Evolutionary conservation across 2,797 vertebrate species (phyloP).

Genomic region (Tinamus major): DNA sequence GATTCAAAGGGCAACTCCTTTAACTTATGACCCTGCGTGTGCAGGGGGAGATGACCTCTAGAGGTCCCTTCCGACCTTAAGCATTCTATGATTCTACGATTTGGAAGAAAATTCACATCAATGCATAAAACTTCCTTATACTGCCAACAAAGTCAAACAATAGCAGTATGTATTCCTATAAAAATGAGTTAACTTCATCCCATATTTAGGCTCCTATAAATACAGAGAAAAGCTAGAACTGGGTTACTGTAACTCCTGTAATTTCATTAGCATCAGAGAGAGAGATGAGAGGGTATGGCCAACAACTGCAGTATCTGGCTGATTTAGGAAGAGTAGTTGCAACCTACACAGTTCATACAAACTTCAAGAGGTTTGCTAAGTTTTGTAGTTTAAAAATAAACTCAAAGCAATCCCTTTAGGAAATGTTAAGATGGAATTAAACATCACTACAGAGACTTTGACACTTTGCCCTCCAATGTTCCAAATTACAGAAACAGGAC

Average conservation of each 20-base stretch:
- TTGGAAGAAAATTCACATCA: background rate
- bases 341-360: background rate
- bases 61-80: too few relatives aligned
- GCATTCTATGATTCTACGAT: too few relatives aligned
- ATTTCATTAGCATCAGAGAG: background rate
- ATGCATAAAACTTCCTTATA: background rate
- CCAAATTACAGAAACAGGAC: constrained; percentile 78
- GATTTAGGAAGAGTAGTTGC: background rate
- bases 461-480: constrained; percentile 79
- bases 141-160: background rate
- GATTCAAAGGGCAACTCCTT: background rate
- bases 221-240: background rate
- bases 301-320: background rate
- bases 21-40: background rate
- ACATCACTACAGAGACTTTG: constrained; percentile 77
- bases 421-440: constrained; percentile 75
- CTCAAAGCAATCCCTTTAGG: constrained; percentile 52
- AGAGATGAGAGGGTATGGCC: background rate
- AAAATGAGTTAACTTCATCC: background rate
- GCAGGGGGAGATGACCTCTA: too few relatives aligned
- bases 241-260: background rate
- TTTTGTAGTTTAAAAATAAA: constrained; percentile 60
- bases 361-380: constrained; percentile 32
- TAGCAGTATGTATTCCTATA: fast-evolving
- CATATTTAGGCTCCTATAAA: background rate